A percentile compares a stretch with the other conserved stretches of the same genome.
These are phyloP conservation scores for Yponomeuta plumbellus DNA, from an alignment of 2,888 invertebrate genomes.

Conservation along the genomic window DNA sequence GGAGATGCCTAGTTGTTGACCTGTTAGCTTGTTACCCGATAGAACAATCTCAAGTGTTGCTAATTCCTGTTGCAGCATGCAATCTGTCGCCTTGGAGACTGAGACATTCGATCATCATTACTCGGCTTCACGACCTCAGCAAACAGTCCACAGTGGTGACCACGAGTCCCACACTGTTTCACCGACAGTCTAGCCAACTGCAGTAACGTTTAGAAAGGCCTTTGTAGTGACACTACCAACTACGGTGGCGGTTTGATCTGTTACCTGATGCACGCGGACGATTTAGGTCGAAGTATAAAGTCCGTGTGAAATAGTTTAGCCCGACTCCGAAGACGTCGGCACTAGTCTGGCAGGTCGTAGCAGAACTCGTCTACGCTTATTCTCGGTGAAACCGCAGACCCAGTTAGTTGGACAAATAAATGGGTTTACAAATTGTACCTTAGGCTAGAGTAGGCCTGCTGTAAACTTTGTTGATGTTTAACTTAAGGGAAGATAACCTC, in stretches of 20 bases:
- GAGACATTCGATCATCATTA: constrained; percentile 14
- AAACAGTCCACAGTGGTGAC: not conserved
- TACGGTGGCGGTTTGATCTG: not conserved
- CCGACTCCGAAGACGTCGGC: not conserved
- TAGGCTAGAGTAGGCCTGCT: too few species aligned
- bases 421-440: too few species aligned
- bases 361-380: not conserved
- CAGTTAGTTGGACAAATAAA: too few species aligned
- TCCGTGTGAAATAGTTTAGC: not conserved
- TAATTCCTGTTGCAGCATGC: constrained; percentile 5
- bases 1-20: constrained; percentile 4
- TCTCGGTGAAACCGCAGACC: too few species aligned
- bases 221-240: not conserved
- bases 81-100: constrained; percentile 12
- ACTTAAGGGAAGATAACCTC: too few species aligned
- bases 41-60: constrained; percentile 4
- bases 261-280: not conserved
- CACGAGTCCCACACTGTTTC: not conserved
- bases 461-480: too few species aligned
- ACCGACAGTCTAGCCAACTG: too few species aligned
- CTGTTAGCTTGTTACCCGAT: not conserved
- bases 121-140: not conserved
- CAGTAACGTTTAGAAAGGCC: not conserved
- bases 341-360: not conserved
- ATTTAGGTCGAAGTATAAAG: constrained; percentile 4